Evolutionary conservation across 2,113 vertebrate genomes (phyloP).

Genomic region (Entelurus aequoreus): DNA sequence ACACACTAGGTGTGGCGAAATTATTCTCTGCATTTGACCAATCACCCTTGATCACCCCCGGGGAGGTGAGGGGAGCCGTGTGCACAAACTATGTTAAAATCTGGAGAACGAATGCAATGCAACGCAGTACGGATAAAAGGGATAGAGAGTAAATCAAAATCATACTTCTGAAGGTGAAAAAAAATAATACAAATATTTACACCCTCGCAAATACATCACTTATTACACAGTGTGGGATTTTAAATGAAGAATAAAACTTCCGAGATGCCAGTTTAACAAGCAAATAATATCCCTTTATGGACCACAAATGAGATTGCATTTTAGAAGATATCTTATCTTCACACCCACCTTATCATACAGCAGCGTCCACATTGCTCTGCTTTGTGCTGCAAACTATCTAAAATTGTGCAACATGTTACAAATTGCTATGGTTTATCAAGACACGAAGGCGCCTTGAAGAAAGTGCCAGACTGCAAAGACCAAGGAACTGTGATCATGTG

Average conservation of each 20-base stretch:
- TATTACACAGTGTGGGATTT: conserved; percentile 42
- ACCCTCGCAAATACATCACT: conserved; percentile 22
- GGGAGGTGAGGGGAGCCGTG: too few species aligned
- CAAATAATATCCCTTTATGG: conserved; percentile 48
- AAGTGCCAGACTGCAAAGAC: conserved; percentile 56
- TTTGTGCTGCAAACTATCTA: conserved; percentile 61
- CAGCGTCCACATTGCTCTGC: conserved; percentile 34
- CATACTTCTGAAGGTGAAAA: conserved; percentile 3
- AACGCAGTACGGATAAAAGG: too few species aligned
- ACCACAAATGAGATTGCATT: conserved; percentile 48
- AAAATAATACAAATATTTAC: conserved; percentile 16
- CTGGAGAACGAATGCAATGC: too few species aligned
- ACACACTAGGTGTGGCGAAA: too few species aligned
- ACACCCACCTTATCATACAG: conserved; percentile 50
- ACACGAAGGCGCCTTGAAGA: conserved; percentile 51
- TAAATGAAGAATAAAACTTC: conserved; percentile 44
- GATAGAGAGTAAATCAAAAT: neutral
- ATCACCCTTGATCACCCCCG: too few species aligned
- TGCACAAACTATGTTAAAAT: too few species aligned
- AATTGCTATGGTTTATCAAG: conserved; percentile 59
- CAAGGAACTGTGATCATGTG: conserved; percentile 50
- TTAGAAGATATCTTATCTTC: conserved; percentile 46
- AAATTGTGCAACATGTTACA: conserved; percentile 62
- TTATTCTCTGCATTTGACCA: too few species aligned
- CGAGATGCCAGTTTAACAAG: conserved; percentile 51